Conservation (phyloP, 2,113 vertebrate genomes). For the Callorhinus ursinus region DNA sequence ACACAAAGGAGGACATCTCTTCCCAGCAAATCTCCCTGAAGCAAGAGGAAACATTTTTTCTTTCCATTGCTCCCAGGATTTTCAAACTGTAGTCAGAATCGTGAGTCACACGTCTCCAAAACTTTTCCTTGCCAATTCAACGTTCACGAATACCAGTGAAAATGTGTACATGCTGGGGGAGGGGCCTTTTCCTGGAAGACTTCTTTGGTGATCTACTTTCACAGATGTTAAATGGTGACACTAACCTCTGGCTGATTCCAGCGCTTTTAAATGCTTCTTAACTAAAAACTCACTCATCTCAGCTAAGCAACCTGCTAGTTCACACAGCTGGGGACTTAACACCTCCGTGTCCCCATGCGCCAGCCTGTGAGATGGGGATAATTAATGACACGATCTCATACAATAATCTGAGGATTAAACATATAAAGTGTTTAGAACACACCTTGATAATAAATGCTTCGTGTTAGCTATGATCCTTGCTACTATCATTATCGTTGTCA, state of each 20-base stretch:
- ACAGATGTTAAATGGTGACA: neutral
- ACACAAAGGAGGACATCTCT: neutral
- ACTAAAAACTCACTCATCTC: neutral
- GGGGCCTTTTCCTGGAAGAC: neutral
- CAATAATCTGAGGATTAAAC: neutral
- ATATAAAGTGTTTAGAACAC: neutral
- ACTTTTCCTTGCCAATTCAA: neutral
- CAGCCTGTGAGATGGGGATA: neutral
- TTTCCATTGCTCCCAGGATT: neutral
- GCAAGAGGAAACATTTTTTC: slow-evolving; percentile 30
- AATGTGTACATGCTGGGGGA: neutral
- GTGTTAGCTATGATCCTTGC: neutral
- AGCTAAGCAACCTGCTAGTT: neutral
- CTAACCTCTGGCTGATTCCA: neutral
- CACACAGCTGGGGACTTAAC: neutral
- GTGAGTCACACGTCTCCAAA: neutral
- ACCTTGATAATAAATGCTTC: neutral
- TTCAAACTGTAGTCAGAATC: neutral
- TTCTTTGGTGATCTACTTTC: neutral
- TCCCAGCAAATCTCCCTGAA: slow-evolving; percentile 26
- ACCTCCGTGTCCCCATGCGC: neutral
- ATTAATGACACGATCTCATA: neutral
- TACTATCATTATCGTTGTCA: neutral
- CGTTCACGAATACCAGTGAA: neutral
- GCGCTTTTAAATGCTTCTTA: neutral